Evolutionary conservation across 2,888 invertebrate genomes (phyloP).

Genomic region (Coleophora deauratella): DNA sequence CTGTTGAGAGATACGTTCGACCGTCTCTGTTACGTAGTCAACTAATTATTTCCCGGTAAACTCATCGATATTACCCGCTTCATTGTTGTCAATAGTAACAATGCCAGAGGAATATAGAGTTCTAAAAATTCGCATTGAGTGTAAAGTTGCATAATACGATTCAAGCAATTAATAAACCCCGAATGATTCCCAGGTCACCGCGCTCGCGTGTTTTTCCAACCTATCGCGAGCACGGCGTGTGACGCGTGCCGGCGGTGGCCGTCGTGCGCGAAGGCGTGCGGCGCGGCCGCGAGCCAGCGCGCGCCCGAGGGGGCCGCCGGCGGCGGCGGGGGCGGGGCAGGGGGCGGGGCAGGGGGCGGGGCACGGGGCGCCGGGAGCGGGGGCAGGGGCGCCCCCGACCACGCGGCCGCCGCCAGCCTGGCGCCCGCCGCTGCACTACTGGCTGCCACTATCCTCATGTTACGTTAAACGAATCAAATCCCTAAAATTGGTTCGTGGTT

Average conservation of each 20-base stretch:
- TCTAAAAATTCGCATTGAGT: no score
- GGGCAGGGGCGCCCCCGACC: constrained; percentile 9
- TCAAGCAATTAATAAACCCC: background rate
- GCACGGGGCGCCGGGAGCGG: constrained; percentile 17
- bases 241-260: constrained; percentile 83
- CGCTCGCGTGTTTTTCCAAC: constrained; percentile 87
- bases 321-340: constrained; percentile 1
- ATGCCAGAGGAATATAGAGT: no score
- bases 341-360: constrained; percentile 1
- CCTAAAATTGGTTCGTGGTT: no score
- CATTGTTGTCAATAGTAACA: no score
- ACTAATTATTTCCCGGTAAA: no score
- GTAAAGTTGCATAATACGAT: no score
- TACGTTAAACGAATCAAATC: background rate
- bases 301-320: constrained; percentile 11
- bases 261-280: constrained; percentile 57
- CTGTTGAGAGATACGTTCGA: no score
- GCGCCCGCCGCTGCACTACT: constrained; percentile 5
- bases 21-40: no score
- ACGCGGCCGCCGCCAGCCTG: constrained; percentile 7
- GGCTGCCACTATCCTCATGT: constrained; percentile 1
- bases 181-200: constrained; percentile 77
- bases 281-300: constrained; percentile 36
- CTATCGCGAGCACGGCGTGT: constrained; percentile 80
- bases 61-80: no score